Conservation (phyloP, 1,140 invertebrate species). For the Drosophila ogumai region DNA sequence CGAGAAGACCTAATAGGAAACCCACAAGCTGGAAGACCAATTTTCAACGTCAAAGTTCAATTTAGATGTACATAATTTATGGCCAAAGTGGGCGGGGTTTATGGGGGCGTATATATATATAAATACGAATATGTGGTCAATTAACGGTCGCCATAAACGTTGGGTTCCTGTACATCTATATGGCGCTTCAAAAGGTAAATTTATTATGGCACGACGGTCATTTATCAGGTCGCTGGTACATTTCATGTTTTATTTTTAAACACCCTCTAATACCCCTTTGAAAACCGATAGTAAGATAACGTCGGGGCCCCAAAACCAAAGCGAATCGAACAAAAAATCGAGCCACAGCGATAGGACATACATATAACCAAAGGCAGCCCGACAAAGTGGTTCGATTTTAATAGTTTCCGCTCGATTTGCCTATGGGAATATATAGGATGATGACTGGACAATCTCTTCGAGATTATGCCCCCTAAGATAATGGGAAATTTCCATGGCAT, state of each 20-base stretch:
- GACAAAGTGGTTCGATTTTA: constrained; percentile 43
- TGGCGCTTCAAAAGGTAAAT: constrained; percentile 53
- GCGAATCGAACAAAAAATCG: constrained; percentile 13
- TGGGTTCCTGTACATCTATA: constrained; percentile 33
- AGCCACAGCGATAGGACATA: background rate
- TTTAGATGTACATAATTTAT: constrained; percentile 75
- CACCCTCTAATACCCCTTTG: constrained; percentile 50
- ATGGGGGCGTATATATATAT: constrained; percentile 4
- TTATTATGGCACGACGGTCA: constrained; percentile 25
- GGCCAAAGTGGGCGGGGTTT: constrained; percentile 35
- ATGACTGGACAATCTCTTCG: constrained; percentile 27
- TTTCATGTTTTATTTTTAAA: constrained; percentile 77
- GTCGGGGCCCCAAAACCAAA: constrained; percentile 12
- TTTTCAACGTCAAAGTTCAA: constrained; percentile 76
- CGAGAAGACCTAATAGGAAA: background rate
- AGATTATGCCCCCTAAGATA: constrained; percentile 26
- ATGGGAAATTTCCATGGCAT: constrained; percentile 29
- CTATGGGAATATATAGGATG: constrained; percentile 22
- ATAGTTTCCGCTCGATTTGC: constrained; percentile 42
- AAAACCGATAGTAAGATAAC: constrained; percentile 32
- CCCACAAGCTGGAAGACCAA: constrained; percentile 23
- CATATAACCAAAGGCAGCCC: constrained; percentile 1
- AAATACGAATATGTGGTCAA: constrained; percentile 20
- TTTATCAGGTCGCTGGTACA: constrained; percentile 68
- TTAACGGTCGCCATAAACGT: constrained; percentile 37